phyloP scores from a whole-genome alignment of 2,113 vertebrate species.

The human region DNA sequence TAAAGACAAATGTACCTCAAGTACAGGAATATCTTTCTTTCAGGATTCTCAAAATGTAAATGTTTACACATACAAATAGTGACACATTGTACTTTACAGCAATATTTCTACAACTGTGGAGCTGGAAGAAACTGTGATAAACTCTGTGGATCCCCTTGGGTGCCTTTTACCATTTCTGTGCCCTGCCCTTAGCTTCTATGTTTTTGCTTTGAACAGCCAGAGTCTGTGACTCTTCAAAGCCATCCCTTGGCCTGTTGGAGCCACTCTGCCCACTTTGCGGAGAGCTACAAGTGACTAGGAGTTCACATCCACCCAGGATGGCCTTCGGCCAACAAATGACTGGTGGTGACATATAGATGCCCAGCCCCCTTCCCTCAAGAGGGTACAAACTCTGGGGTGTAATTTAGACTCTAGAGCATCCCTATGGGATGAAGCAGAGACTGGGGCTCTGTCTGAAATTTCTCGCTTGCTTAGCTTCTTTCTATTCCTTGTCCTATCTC shows the following conservation, averaged over 20 bases:
- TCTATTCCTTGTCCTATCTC: background rate
- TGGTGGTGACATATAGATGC: background rate
- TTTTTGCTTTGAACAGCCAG: background rate
- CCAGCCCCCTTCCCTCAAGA: background rate
- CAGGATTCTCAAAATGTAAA: slow-evolving; percentile 14
- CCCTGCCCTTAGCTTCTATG: background rate
- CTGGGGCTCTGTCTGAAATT: background rate
- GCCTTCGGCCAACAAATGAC: background rate
- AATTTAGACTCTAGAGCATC: background rate
- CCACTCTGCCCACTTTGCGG: background rate
- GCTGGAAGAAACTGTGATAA: background rate
- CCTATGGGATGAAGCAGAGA: rapidly evolving
- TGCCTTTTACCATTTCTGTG: background rate
- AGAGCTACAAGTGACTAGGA: background rate
- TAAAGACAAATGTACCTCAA: slow-evolving; percentile 47
- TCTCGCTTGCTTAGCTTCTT: background rate
- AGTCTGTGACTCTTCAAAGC: background rate
- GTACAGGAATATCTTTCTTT: background rate
- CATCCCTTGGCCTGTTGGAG: background rate
- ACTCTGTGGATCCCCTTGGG: background rate
- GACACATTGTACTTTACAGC: background rate
- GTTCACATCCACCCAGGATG: background rate
- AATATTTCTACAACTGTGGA: background rate
- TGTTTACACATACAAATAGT: background rate
- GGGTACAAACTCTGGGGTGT: background rate